Conservation (phyloP, 2,113 vertebrate species). For the Herpetotheres cachinnans region DNA sequence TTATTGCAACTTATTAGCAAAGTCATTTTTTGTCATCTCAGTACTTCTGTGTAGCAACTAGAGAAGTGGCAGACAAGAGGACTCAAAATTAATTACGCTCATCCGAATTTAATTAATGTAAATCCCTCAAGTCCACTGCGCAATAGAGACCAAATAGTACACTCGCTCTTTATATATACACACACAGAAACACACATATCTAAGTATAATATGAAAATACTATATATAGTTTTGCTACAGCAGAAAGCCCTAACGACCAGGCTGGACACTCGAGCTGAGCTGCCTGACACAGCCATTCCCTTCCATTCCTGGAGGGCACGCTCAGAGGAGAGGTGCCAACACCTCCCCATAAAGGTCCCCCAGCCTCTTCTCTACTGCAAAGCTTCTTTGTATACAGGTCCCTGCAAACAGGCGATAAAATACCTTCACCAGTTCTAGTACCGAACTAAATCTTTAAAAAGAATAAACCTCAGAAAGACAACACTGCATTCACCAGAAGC, state of each 20-base stretch:
- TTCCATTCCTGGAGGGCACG: no score
- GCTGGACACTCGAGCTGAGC: fast-evolving
- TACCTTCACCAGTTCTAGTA: not conserved
- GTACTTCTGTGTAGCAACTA: not conserved
- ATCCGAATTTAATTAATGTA: not conserved
- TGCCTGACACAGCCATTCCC: fast-evolving
- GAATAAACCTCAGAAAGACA: not conserved
- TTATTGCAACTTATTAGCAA: not conserved
- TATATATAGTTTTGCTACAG: not conserved
- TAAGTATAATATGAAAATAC: fast-evolving
- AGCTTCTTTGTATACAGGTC: not conserved
- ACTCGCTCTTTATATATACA: not conserved
- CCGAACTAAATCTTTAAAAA: fast-evolving
- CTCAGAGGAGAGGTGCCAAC: no score
- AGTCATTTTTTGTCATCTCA: not conserved
- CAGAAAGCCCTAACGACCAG: fast-evolving
- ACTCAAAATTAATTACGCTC: not conserved
- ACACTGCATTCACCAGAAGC: not conserved
- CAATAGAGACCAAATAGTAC: fast-evolving
- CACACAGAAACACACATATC: fast-evolving
- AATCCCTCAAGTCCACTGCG: not conserved
- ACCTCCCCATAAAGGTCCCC: not conserved
- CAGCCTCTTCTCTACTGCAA: not conserved
- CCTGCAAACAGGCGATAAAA: not conserved
- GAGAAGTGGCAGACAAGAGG: not conserved